Evolutionary conservation across 2,113 vertebrate species (phyloP).

Genomic region (Serinus canaria): DNA sequence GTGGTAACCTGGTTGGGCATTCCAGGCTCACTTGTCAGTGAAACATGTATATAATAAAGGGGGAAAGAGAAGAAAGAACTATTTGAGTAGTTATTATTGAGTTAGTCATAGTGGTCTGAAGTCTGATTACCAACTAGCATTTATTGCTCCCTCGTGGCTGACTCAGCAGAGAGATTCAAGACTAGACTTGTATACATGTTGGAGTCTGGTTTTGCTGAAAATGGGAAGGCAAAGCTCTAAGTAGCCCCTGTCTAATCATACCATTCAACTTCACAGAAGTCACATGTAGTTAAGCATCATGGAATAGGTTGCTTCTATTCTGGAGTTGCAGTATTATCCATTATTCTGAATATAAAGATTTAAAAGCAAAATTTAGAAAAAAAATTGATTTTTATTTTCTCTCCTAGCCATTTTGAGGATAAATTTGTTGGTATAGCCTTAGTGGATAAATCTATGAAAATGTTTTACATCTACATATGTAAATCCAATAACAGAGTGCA

Average conservation of each 20-base stretch:
- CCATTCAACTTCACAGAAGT: not conserved
- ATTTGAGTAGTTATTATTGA: not conserved
- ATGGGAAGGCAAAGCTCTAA: not conserved
- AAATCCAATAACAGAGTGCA: not conserved
- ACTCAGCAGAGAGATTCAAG: not conserved
- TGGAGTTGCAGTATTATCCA: not conserved
- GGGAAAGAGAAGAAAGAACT: not conserved
- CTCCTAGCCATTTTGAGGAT: not conserved
- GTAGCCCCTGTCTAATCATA: not conserved
- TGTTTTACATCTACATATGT: not conserved
- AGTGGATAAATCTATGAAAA: not conserved
- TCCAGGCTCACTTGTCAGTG: not conserved
- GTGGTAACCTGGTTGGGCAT: not conserved
- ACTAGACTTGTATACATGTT: not conserved
- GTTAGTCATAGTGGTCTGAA: not conserved
- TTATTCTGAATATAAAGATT: not conserved
- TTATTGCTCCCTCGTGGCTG: not conserved
- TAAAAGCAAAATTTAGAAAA: not conserved
- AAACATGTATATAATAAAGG: not conserved
- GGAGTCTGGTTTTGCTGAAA: not conserved
- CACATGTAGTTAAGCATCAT: not conserved
- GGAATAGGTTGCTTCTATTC: not conserved
- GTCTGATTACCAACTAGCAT: not conserved
- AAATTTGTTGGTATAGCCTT: not conserved
- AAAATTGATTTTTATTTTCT: not conserved